phyloP scores from a whole-genome alignment of 1,140 invertebrate genomes.

The Akabosia matsudoensis region DNA sequence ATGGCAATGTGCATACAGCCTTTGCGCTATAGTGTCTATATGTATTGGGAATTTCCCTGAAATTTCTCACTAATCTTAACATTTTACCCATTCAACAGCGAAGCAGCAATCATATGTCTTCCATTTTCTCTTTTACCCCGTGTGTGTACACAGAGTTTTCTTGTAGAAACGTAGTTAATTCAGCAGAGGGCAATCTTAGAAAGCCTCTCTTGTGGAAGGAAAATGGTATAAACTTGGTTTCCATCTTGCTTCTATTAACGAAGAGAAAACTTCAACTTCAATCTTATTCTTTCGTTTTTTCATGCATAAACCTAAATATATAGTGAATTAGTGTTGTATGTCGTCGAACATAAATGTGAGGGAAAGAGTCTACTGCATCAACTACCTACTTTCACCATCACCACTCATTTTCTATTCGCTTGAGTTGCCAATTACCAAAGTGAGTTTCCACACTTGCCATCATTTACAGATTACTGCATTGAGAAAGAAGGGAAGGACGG shows the following conservation, averaged over 20 bases:
- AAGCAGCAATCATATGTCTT: not conserved
- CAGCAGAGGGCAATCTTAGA: not conserved
- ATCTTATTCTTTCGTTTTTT: conserved; percentile 23
- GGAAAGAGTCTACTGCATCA: not conserved
- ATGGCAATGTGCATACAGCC: too few species aligned
- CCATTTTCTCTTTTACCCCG: not conserved
- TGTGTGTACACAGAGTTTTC: too few species aligned
- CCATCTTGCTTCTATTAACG: not conserved
- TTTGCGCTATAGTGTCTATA: not conserved
- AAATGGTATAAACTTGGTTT: not conserved
- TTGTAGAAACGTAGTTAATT: too few species aligned
- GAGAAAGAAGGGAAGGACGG: not conserved
- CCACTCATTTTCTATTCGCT: conserved; percentile 22
- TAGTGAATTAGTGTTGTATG: too few species aligned
- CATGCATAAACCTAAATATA: not conserved
- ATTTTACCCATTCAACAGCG: not conserved
- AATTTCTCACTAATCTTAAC: not conserved
- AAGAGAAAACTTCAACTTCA: not conserved
- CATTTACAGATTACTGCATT: conserved; percentile 20
- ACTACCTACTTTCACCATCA: conserved; percentile 14
- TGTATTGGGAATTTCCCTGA: not conserved
- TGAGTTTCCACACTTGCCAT: conserved; percentile 23
- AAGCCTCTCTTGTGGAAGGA: not conserved
- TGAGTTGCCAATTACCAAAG: conserved; percentile 24
- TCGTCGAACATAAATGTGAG: too few species aligned